Conservation (phyloP, 1,140 invertebrate species). For the Drosophila ananassae region DNA sequence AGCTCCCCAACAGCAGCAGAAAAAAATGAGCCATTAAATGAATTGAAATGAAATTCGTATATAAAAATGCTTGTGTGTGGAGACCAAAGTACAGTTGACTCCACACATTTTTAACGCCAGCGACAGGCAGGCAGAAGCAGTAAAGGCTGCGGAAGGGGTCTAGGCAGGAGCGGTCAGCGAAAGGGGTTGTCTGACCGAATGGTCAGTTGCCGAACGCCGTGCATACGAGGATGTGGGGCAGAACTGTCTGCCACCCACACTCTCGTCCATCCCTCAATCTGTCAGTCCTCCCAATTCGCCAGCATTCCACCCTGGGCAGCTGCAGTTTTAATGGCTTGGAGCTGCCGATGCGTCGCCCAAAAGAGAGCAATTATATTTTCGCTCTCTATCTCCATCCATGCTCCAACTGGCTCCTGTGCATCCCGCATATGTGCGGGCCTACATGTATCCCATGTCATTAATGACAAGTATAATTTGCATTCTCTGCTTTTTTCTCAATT, state of each 20-base stretch:
- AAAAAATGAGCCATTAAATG: slow-evolving; percentile 69
- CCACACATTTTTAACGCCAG: slow-evolving; percentile 73
- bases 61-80: slow-evolving; percentile 70
- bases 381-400: slow-evolving; percentile 11
- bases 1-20: slow-evolving; percentile 10
- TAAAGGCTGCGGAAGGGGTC: slow-evolving; percentile 20
- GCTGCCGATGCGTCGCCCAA: slow-evolving; percentile 26
- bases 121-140: slow-evolving; percentile 47
- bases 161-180: slow-evolving; percentile 9
- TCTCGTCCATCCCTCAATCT: neutral
- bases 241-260: slow-evolving; percentile 50
- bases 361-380: slow-evolving; percentile 52
- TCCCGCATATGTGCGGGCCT: slow-evolving; percentile 1
- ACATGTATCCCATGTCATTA: slow-evolving; percentile 51
- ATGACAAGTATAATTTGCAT: slow-evolving; percentile 72
- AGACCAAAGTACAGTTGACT: slow-evolving; percentile 77
- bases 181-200: slow-evolving; percentile 44
- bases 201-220: slow-evolving; percentile 52
- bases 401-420: neutral
- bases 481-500: slow-evolving; percentile 7
- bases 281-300: slow-evolving; percentile 1
- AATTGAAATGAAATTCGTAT: slow-evolving; percentile 81
- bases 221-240: slow-evolving; percentile 35
- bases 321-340: slow-evolving; percentile 61
- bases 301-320: slow-evolving; percentile 24